Conservation (phyloP, 2,797 vertebrate species). For the Microcaecilia unicolor region DNA sequence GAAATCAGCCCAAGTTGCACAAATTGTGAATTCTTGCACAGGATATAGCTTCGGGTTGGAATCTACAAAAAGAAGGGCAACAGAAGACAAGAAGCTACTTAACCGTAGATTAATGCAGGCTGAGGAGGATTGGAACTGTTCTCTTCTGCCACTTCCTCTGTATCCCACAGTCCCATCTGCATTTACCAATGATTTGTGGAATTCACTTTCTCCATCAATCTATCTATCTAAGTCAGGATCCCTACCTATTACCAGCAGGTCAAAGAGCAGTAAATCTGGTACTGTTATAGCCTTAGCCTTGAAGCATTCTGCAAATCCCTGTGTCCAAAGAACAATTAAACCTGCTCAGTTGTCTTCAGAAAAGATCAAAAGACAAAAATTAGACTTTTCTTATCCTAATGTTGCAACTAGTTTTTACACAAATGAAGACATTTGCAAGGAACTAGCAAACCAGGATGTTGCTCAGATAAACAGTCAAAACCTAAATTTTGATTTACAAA, state of each 20-base stretch:
- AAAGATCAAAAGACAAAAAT: too few species aligned
- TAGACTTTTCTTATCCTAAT: conserved; percentile 6
- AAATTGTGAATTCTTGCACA: conserved; percentile 1
- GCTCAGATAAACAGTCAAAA: conserved; percentile 3
- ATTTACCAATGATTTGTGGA: conserved; percentile 1
- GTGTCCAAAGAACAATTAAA: conserved; percentile 10
- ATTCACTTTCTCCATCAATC: not conserved
- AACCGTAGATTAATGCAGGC: conserved; percentile 1
- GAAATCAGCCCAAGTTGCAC: conserved; percentile 1
- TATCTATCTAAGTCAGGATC: not conserved
- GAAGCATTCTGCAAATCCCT: not conserved
- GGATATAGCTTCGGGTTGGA: not conserved
- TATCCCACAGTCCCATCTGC: not conserved
- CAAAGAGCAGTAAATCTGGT: conserved; percentile 6
- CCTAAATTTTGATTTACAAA: conserved; percentile 7
- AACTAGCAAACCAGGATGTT: not conserved
- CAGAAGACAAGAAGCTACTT: not conserved
- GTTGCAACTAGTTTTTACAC: too few species aligned
- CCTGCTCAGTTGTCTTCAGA: not conserved
- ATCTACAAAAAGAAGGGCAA: not conserved
- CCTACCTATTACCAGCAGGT: not conserved
- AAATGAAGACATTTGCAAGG: conserved; percentile 17
- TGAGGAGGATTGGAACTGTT: conserved; percentile 1
- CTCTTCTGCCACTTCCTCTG: not conserved
- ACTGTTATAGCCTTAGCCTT: not conserved